Evolutionary conservation across 2,797 vertebrate species (phyloP).

Genomic region (Thalassophryne amazonica): DNA sequence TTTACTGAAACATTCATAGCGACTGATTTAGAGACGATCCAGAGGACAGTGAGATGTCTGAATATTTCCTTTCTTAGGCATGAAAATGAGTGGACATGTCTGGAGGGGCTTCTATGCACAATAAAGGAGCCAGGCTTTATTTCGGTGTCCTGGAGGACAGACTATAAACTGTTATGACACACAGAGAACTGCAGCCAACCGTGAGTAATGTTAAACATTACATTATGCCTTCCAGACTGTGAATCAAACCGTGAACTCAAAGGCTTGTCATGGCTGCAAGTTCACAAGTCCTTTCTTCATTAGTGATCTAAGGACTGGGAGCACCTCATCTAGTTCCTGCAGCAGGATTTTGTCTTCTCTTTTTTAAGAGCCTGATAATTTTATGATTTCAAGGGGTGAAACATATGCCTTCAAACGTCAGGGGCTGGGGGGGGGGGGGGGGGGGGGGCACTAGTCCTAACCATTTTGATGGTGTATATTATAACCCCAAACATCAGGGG

Average conservation of each 20-base stretch:
- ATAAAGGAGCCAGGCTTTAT: conserved; percentile 31
- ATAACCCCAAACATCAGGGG: too few relatives aligned
- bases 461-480: too few relatives aligned
- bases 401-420: too few relatives aligned
- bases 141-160: conserved; percentile 35
- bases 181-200: conserved; percentile 55
- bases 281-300: conserved; percentile 14
- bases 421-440: too few relatives aligned
- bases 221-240: conserved; percentile 40
- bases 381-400: not conserved
- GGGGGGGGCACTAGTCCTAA: too few relatives aligned
- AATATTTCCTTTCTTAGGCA: conserved; percentile 19
- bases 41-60: conserved; percentile 10
- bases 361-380: too few relatives aligned
- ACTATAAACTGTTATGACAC: conserved; percentile 67
- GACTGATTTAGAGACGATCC: conserved; percentile 11
- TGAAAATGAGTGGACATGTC: conserved; percentile 12
- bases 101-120: conserved; percentile 21
- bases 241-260: conserved; percentile 36
- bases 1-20: not conserved
- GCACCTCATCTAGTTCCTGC: conserved; percentile 7
- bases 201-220: conserved; percentile 60
- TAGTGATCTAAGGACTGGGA: conserved; percentile 2
- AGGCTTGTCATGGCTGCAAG: conserved; percentile 29
- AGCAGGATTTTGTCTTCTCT: conserved; percentile 7